Evolutionary conservation across 2,113 vertebrate genomes (phyloP), one percentile per base, ranked within the genome.

Genomic region (Aldabrachelys gigantea): DNA sequence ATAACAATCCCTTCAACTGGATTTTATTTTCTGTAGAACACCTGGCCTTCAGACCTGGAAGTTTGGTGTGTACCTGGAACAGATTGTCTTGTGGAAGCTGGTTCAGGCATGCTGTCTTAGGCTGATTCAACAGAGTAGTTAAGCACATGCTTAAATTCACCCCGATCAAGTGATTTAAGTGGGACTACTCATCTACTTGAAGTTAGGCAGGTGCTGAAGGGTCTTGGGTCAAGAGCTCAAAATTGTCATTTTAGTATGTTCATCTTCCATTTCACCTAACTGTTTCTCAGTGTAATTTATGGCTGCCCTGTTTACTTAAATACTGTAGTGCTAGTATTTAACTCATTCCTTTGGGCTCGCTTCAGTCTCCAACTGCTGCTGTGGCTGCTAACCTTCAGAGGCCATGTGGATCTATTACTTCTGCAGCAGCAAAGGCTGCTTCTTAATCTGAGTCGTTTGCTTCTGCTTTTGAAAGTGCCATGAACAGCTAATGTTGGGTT

Each of bases 261-360:
- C 16, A 4, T 89, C 59, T 72, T 79, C 80, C 16, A 0, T 7
- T 31, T 47, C 53, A 1, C 25, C 86, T 87, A 82, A 21, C 50
- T 27, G 9, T 35, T 52, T 41, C 84, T 57, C 0, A 35, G 12
- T 62, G 0, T n/a, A 78, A 35, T 56, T 49, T 4, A 5, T 53
- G n/a, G 22, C 27, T 25, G 41, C 16, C 65, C 65, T 38, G 65
- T 72, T 69, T 72, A 9, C 35, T 9, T n/a, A 69, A 4, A 69
- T n/a, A 29, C 29, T n/a, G 35, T 8, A 69, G 62, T 69, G 62
- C 35, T 69, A 19, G 31, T 69, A n/a, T n/a, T 69, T 69, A 69
- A 10, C 17, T 69, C 62, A n/a, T 69, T n/a, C 17, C 62, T 69
- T 69, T n/a, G 17, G 62, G 16, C 35, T 69, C 35, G 21, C 62